Evolutionary conservation across 2,888 invertebrate species (phyloP), one percentile per base, ranked within the genome.

Genomic region (Orchestes rusci): DNA sequence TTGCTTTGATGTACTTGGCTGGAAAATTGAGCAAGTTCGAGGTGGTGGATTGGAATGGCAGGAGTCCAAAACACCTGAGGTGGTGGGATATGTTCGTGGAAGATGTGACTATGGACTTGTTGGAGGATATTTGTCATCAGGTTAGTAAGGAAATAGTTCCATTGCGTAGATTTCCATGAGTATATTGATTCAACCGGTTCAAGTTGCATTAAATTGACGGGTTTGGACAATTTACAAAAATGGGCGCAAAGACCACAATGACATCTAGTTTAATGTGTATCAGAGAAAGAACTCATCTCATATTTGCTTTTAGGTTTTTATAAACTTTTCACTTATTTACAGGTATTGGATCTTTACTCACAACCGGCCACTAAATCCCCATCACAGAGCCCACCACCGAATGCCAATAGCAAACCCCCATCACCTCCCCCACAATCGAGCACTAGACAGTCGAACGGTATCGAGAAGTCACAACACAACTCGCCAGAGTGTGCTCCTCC

Each of bases 81-180:
- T 99, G 99, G 99, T 99, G 96, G 96, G 96, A 97, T 60, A 88
- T 90, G 83, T 94, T 94, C 65, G 91, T 97, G 0, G 90, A 93
- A 60, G 94, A 94, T 61, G 84, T 97, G 19, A 88, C 90, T 1
- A 86, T 90, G 79, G 92, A 94, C 59, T 74, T 96, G 40, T 72
- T 99, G 30, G 97, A 99, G 72, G 95, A 95, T 70, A 93, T 96
- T 54, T 96, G 96, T 59, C 96, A 96, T 71, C 95, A 89, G 75
- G 88, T 88, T 52, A 48, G 50, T 45, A n/a, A n/a, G n/a, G n/a
- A n/a, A n/a, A n/a, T n/a, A n/a, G n/a, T n/a, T n/a, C n/a, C n/a
- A n/a, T n/a, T n/a, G n/a, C n/a, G n/a, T n/a, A n/a, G n/a, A n/a
- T n/a, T n/a, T n/a, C n/a, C n/a, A n/a, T n/a, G n/a, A n/a, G n/a